Evolutionary conservation across 2,888 invertebrate species (phyloP), one percentile per base, ranked within the genome.

Genomic region (Hofmannophila pseudospretella): DNA sequence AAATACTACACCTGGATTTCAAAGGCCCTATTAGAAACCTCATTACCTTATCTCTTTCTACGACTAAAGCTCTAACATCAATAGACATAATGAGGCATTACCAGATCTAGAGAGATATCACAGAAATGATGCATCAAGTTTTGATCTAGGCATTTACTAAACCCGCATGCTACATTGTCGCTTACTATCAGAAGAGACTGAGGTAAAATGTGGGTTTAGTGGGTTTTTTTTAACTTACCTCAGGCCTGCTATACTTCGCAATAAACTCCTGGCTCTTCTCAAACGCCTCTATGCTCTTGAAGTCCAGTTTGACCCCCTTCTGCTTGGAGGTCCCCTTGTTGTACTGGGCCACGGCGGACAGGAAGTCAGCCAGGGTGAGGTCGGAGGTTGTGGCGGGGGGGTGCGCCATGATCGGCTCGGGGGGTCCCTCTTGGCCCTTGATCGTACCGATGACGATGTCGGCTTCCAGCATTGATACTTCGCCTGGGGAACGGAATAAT

Each of bases 221-320:
- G n/a, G n/a, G n/a, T n/a, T n/a, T n/a, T n/a, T n/a, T n/a, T 14
- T 27, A 11, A 25, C 60, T 49, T 44, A 82, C 84, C 71, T 73
- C 73, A n/a, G 73, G 68, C 32, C 72, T 79, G 22, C 64, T 68
- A 38, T 76, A 82, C 23, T 66, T 67, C 1, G 70, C 70, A 8
- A 86, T 80, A 10, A 89, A 71, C 0, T 66, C 61, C 20, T 89
- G 73, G 2, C 93, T 89, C 25, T 77, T 80, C 38, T 89, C 85
- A 58, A 92, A 93, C 0, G 93, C 94, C 30, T 93, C 92, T 28
- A 92, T 91, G 1, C 90, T 89, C 72, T 97, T 97, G 65, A 97
- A 96, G 74, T 97, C 96, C 29, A 97, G 78, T 67, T 97, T 97
- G 1, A 96, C 90, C 0, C 96, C 96, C 66, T 94, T 96, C 50